Conservation (phyloP, 2,113 vertebrate genomes). For the Scalopus aquaticus region DNA sequence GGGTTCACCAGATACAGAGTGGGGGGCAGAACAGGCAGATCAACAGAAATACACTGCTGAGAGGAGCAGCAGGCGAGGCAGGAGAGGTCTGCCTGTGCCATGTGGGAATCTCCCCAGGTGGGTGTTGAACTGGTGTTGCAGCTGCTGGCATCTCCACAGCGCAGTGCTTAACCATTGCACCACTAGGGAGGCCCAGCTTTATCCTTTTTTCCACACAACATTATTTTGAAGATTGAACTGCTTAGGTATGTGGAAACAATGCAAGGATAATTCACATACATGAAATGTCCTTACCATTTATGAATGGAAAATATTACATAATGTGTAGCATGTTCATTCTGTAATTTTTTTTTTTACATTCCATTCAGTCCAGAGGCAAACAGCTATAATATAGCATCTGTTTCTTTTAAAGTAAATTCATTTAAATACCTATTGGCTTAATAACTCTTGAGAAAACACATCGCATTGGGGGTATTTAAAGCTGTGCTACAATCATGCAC, state of each 20-base stretch:
- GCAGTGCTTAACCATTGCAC: no score
- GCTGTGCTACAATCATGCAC: not conserved
- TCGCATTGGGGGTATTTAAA: not conserved
- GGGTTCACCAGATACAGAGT: no score
- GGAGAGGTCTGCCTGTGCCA: no score
- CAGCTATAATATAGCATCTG: not conserved
- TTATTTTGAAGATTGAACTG: not conserved
- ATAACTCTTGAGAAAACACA: constrained; percentile 29
- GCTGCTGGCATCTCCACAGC: no score
- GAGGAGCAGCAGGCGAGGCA: no score
- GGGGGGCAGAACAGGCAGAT: no score
- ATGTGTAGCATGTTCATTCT: not conserved
- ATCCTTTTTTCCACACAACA: no score
- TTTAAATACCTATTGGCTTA: constrained; percentile 33
- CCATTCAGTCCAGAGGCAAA: not conserved
- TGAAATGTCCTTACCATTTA: not conserved
- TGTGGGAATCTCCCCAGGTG: no score
- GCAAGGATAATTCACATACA: not conserved
- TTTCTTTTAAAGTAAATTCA: not conserved
- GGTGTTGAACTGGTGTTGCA: no score
- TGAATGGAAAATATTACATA: not conserved
- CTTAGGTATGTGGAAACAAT: not conserved
- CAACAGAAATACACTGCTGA: no score
- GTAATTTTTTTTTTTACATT: not conserved
- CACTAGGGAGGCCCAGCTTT: no score